Evolutionary conservation across 2,113 vertebrate genomes (phyloP).

Genomic region (Onychostoma macrolepis): DNA sequence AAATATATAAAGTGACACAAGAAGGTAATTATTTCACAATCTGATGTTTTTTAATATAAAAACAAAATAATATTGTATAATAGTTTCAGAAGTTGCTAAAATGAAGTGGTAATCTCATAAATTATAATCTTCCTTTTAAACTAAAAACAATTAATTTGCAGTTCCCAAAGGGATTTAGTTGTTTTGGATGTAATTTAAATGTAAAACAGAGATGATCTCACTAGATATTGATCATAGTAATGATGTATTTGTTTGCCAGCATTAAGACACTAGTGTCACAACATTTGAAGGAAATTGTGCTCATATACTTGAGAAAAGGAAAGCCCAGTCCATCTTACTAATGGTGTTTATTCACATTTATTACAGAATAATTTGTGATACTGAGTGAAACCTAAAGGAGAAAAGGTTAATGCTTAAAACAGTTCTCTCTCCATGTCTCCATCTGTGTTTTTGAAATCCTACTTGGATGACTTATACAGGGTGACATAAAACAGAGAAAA

Average conservation of each 20-base stretch:
- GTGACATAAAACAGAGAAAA: not conserved
- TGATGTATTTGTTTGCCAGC: not conserved
- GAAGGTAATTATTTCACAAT: not conserved
- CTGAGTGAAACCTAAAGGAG: not conserved
- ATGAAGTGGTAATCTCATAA: not conserved
- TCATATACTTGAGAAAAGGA: not conserved
- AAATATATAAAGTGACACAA: not conserved
- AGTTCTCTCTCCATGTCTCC: not conserved
- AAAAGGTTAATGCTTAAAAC: not conserved
- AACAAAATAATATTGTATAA: not conserved
- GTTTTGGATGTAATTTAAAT: not conserved
- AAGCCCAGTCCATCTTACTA: not conserved
- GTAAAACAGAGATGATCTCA: not conserved
- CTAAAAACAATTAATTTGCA: not conserved
- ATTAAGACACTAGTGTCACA: constrained; percentile 3
- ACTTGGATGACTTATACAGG: not conserved
- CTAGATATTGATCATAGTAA: constrained; percentile 1
- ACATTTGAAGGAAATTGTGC: constrained; percentile 1
- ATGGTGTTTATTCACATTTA: not conserved
- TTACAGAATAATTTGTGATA: not conserved
- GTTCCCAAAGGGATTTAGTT: not conserved
- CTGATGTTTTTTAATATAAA: not conserved
- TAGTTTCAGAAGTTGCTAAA: not conserved
- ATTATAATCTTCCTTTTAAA: not conserved
- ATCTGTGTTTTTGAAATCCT: not conserved